A percentile compares a stretch with the other conserved stretches of the same genome.
Evolutionary conservation across 2,888 invertebrate species (phyloP).

Genomic region (Rhopalosiphum nymphaeae): DNA sequence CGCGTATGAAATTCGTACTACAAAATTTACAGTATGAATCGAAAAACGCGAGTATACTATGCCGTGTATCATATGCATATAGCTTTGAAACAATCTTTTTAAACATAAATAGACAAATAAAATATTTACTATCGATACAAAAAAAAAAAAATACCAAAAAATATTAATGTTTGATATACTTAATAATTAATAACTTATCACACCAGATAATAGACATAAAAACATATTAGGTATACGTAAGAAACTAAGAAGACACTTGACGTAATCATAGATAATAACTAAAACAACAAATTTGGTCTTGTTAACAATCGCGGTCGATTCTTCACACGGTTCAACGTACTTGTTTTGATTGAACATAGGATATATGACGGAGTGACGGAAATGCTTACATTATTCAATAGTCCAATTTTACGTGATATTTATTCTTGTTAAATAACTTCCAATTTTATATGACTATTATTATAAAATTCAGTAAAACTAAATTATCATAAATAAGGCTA

Average conservation of each 20-base stretch:
- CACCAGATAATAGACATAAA: not conserved
- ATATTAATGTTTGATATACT: not conserved
- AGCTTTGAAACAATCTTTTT: not conserved
- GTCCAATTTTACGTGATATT: not conserved
- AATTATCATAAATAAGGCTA: too few relatives aligned
- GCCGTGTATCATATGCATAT: not conserved
- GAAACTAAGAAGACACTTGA: not conserved
- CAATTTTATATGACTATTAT: not conserved
- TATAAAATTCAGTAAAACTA: not conserved
- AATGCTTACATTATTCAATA: not conserved
- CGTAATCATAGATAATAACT: not conserved
- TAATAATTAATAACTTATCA: not conserved
- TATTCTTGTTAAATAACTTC: not conserved
- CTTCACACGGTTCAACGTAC: conserved; percentile 45
- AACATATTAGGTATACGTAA: not conserved
- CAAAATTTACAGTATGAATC: not conserved
- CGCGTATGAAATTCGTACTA: not conserved
- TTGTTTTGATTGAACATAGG: conserved; percentile 36
- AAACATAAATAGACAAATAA: not conserved
- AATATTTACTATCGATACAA: not conserved
- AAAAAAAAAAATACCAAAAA: not conserved
- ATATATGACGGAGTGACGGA: not conserved
- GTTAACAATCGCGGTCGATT: conserved; percentile 21
- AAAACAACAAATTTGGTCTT: conserved; percentile 47
- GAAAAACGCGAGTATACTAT: not conserved